phyloP scores from a whole-genome alignment of 2,888 invertebrate species.

The Empis stercorea region DNA sequence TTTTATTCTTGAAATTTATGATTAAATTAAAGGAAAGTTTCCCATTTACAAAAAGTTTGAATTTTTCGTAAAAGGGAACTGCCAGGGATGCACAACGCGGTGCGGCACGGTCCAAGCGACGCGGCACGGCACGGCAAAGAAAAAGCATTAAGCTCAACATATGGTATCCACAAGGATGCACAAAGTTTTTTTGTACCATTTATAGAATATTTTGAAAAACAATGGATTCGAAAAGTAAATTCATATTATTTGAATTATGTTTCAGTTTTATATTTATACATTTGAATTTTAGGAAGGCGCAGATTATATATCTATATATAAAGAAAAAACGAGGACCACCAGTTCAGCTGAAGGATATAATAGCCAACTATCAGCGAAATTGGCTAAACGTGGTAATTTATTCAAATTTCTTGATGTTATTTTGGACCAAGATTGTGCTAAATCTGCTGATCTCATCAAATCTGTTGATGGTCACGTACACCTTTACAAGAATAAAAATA shows the following conservation, averaged over 20 bases:
- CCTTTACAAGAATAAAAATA: no score
- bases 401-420: not conserved
- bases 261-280: not conserved
- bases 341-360: not conserved
- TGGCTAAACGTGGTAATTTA: not conserved
- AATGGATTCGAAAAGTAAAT: not conserved
- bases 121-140: no score
- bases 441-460: no score
- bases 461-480: no score
- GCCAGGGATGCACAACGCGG: no score
- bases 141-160: not conserved
- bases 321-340: not conserved
- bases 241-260: not conserved
- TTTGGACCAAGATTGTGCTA: not conserved
- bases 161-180: not conserved
- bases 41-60: no score
- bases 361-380: not conserved
- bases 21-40: not conserved
- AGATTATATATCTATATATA: not conserved
- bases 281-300: not conserved
- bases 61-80: no score
- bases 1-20: slow-evolving; percentile 1
- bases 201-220: not conserved
- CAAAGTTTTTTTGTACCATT: not conserved
- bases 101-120: no score